A percentile compares a stretch with the other conserved stretches of the same genome.
Evolutionary conservation across 2,888 invertebrate genomes (phyloP).

Genomic region (Pyrrhia umbra): DNA sequence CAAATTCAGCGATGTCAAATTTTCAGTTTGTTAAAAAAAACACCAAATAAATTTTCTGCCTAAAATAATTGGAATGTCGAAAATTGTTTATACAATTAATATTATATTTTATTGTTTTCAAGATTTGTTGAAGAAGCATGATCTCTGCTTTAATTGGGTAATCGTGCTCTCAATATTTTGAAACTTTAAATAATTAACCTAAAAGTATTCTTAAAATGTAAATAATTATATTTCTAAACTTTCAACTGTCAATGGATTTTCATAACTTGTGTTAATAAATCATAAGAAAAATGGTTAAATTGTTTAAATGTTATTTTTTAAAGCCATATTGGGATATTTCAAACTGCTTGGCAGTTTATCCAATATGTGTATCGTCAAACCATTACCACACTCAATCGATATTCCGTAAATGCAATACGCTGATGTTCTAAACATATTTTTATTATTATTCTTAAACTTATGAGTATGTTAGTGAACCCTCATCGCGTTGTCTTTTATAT

Average conservation of each 20-base stretch:
- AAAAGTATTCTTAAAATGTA: constrained; percentile 19
- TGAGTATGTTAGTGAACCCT: constrained; percentile 65
- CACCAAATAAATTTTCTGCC: neutral
- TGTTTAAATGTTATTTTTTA: constrained; percentile 21
- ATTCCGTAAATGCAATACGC: constrained; percentile 64
- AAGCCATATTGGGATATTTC: constrained; percentile 11
- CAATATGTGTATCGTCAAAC: constrained; percentile 8
- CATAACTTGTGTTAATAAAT: constrained; percentile 24
- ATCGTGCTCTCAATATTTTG: constrained; percentile 15
- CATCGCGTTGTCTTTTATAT: constrained; percentile 45
- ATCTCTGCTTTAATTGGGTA: neutral
- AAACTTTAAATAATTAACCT: constrained; percentile 31
- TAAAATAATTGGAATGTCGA: neutral
- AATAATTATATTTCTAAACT: constrained; percentile 18
- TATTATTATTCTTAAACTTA: constrained; percentile 60
- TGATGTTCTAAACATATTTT: constrained; percentile 51
- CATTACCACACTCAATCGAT: constrained; percentile 47
- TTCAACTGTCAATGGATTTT: constrained; percentile 33
- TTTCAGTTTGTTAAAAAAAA: no score
- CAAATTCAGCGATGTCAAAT: no score
- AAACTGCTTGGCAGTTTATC: constrained; percentile 13
- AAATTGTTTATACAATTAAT: neutral
- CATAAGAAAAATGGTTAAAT: neutral
- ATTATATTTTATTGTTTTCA: neutral
- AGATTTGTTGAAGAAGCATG: neutral